Percentiles rank a stretch among this genome's conserved stretches.
These are phyloP conservation scores for Cephus pulcher DNA, from an alignment of 2,888 invertebrate species.

Conservation along the genomic window DNA sequence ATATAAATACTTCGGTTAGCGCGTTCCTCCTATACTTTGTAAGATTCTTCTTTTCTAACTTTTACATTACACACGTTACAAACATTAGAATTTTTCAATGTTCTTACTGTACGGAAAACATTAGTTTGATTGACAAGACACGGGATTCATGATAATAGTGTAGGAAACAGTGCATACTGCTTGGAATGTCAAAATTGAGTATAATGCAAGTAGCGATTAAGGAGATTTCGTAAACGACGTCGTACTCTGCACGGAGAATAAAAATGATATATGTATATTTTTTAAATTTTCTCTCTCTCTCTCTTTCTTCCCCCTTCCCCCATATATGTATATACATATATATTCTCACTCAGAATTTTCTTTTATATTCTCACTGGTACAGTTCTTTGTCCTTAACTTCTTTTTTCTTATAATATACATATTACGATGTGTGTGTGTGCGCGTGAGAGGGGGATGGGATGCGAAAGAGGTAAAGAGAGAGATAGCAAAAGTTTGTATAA, in stretches of 20 bases:
- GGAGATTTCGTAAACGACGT: background rate
- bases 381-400: too few relatives aligned
- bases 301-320: background rate
- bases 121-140: background rate
- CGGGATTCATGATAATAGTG: background rate
- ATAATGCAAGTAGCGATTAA: background rate
- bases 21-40: background rate
- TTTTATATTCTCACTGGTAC: background rate
- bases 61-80: background rate
- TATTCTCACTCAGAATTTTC: background rate
- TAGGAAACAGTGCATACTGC: background rate
- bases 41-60: background rate
- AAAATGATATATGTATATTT: background rate
- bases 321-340: background rate
- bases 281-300: background rate
- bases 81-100: background rate
- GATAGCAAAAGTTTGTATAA: constrained; percentile 23
- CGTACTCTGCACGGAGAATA: background rate
- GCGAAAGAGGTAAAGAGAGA: constrained; percentile 21
- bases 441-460: too few relatives aligned
- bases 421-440: constrained; percentile 1
- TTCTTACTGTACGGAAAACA: background rate
- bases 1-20: background rate
- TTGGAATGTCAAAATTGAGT: background rate
- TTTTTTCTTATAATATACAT: background rate